phyloP scores from a whole-genome alignment of 2,888 invertebrate species.

The Nysson spinosus region DNA sequence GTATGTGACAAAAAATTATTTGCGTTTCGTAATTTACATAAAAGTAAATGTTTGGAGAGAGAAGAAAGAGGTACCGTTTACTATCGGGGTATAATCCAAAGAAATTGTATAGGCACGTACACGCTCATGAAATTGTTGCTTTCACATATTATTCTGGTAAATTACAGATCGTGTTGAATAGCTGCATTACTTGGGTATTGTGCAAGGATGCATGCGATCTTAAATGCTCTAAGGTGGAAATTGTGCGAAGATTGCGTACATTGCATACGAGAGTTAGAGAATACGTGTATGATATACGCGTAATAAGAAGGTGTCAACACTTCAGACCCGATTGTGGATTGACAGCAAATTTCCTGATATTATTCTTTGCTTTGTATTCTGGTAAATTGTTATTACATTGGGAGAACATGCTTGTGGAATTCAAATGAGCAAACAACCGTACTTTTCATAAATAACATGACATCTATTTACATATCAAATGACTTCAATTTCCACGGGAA shows the following conservation, averaged over 20 bases:
- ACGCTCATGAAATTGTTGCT: conserved; percentile 16
- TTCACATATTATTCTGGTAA: conserved; percentile 31
- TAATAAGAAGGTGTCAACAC: conserved; percentile 49
- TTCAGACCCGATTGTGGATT: too few relatives aligned
- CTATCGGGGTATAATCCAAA: neutral
- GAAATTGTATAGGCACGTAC: conserved; percentile 3
- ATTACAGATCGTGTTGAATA: conserved; percentile 32
- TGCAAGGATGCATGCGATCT: conserved; percentile 38
- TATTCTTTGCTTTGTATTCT: too few relatives aligned
- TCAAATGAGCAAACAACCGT: too few relatives aligned
- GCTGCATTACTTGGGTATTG: conserved; percentile 17
- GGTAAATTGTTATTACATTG: too few relatives aligned
- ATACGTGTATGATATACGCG: conserved; percentile 49
- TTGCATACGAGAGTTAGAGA: conserved; percentile 37
- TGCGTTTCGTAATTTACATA: neutral
- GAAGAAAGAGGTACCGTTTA: conserved; percentile 2
- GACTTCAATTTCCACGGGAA: too few relatives aligned
- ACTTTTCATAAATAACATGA: too few relatives aligned
- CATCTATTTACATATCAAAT: too few relatives aligned
- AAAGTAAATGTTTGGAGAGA: neutral
- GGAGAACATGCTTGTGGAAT: too few relatives aligned
- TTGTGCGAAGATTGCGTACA: conserved; percentile 49
- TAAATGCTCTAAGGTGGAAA: conserved; percentile 56
- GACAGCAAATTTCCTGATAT: too few relatives aligned
- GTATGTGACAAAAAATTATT: too few relatives aligned